Conservation (phyloP, 2,113 vertebrate species). For the Seriola dumerili region DNA sequence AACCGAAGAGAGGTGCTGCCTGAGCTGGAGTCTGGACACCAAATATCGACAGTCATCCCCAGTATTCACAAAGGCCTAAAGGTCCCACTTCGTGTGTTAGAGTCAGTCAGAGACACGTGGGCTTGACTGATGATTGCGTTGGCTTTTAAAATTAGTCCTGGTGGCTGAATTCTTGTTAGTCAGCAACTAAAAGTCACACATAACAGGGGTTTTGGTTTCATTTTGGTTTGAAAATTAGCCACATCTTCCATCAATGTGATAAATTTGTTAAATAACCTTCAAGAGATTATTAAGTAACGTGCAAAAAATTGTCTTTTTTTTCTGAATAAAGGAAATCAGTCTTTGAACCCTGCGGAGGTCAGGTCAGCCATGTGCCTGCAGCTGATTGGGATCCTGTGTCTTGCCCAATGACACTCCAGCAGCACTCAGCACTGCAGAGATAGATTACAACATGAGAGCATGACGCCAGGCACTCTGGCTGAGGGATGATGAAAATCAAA, state of each 20-base stretch:
- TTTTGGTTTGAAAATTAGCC: background rate
- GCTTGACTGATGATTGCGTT: background rate
- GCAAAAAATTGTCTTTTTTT: background rate
- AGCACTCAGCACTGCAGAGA: too few relatives aligned
- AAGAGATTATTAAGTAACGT: background rate
- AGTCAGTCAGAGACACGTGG: background rate
- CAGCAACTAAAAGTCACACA: too few relatives aligned
- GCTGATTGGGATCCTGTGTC: background rate
- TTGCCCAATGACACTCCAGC: background rate
- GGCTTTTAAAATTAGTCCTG: background rate
- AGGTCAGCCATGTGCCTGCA: background rate
- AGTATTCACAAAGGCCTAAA: conserved; percentile 25
- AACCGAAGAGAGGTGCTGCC: background rate
- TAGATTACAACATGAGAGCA: background rate
- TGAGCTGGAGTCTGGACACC: conserved; percentile 55
- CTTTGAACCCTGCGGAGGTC: too few relatives aligned
- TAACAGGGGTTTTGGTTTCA: background rate
- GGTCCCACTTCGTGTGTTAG: background rate
- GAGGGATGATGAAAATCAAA: background rate
- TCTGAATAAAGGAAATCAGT: background rate
- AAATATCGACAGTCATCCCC: conserved; percentile 54
- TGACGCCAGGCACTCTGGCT: background rate
- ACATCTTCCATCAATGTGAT: too few relatives aligned
- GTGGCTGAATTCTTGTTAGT: background rate
- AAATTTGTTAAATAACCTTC: background rate